Percentiles rank a stretch among this genome's conserved stretches.
Conservation (phyloP, 2,797 vertebrate genomes). For the Schizopygopsis pylzovi region DNA sequence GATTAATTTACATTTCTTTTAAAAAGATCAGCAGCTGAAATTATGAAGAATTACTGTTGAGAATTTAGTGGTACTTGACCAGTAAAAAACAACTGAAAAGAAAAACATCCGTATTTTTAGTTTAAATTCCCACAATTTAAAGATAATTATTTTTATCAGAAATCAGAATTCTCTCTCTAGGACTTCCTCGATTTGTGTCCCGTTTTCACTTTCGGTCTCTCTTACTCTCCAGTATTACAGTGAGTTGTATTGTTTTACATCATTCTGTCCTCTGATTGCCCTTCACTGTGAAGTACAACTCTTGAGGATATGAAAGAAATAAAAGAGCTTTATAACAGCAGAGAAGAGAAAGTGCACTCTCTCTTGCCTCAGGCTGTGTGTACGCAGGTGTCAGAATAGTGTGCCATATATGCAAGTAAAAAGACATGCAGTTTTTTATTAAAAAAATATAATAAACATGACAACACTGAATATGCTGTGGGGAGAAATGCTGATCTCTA, state of each 20-base stretch:
- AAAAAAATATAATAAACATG: neutral
- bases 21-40: neutral
- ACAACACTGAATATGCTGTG: neutral
- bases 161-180: conserved; percentile 29
- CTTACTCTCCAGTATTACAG: conserved; percentile 45
- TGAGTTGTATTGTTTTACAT: conserved; percentile 59
- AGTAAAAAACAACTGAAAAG: neutral
- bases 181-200: conserved; percentile 5
- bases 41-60: neutral
- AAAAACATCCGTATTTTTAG: neutral
- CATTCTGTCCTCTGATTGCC: conserved; percentile 60
- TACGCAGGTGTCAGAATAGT: conserved; percentile 10
- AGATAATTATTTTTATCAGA: neutral
- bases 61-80: neutral
- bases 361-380: conserved; percentile 11
- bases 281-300: conserved; percentile 54
- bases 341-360: conserved; percentile 16
- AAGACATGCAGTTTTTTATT: neutral
- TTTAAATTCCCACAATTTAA: neutral
- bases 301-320: conserved; percentile 40
- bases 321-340: conserved; percentile 13
- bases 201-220: conserved; percentile 8
- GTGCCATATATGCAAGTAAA: conserved; percentile 22
- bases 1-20: neutral
- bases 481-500: conserved; percentile 25